Evolutionary conservation across 2,797 vertebrate genomes (phyloP), one percentile per base, ranked within the genome.

Genomic region (Oreortyx pictus): DNA sequence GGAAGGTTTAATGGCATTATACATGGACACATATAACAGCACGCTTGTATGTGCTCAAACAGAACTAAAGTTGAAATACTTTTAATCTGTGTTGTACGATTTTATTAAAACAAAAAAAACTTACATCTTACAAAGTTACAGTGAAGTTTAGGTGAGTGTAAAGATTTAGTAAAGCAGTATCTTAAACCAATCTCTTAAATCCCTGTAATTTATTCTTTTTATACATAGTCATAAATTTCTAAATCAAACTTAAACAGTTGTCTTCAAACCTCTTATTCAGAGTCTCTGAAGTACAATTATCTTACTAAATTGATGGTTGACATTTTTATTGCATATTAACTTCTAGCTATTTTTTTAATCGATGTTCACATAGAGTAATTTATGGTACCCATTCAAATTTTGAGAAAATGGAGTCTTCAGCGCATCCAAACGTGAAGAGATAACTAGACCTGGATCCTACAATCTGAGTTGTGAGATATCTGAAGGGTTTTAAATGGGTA

Each of bases 121-220:
- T 62, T 72, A 60, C 7, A 29, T 83, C 47, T 92, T 76, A 16
- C 43, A 50, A 66, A 93, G 29, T 71, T 70, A 35, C 50, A 91
- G 47, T 22, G 25, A 82, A 57, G 11, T 37, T 86, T 81, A 71
- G 33, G 41, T 74, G 76, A 59, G n/a, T 65, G 66, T 77, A 75
- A 90, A 90, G 54, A 75, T 66, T 93, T 92, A 88, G 50, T 54
- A 93, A 96, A 85, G 84, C 68, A 50, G 11, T 82, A 37, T 90
- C 65, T 91, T 70, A 78, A 60, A 52, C 19, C 75, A 88, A 8
- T 25, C 33, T 85, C 68, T 77, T 92, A 72, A 93, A 87, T 89
- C 72, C 70, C 31, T 52, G 22, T 80, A 75, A 75, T 93, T 91
- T 71, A 59, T 52, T 83, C 11, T 20, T 17, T 46, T 89, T 77